These are phyloP conservation scores for Erythrolamprus reginae DNA, from an alignment of 2,113 vertebrate genomes.

Conservation along the genomic window DNA sequence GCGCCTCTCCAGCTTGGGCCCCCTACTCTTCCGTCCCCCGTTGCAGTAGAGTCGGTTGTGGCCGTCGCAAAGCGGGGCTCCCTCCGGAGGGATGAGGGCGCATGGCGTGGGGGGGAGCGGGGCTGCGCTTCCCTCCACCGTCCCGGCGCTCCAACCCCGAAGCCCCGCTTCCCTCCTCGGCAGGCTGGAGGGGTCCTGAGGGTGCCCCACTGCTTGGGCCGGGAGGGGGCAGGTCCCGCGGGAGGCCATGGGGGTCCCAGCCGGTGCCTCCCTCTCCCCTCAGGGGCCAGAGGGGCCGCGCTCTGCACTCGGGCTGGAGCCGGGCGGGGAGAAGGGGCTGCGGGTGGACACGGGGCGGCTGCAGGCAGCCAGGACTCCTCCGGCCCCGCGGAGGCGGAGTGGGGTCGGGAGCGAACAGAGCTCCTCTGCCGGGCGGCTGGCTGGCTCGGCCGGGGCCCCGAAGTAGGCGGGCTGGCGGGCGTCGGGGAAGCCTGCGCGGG, in stretches of 20 bases:
- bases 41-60: background rate
- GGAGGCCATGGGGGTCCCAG: no score
- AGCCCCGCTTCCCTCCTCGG: background rate
- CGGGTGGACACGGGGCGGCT: background rate
- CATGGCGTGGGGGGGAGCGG: no score
- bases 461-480: background rate
- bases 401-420: background rate
- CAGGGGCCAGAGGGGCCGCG: no score
- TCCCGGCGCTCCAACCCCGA: background rate
- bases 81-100: background rate
- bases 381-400: background rate
- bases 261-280: background rate
- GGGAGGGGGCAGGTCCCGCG: no score
- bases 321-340: no score
- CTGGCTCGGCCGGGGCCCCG: no score
- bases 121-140: rapidly evolving
- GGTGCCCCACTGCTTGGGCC: no score
- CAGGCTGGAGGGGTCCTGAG: background rate
- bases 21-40: no score
- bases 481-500: no score
- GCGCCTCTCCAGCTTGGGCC: no score
- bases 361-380: background rate
- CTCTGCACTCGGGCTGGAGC: background rate
- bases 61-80: background rate
- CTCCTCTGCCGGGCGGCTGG: no score